Conservation (phyloP, 2,113 vertebrate species). For the Epinephelus cyanopodus region DNA sequence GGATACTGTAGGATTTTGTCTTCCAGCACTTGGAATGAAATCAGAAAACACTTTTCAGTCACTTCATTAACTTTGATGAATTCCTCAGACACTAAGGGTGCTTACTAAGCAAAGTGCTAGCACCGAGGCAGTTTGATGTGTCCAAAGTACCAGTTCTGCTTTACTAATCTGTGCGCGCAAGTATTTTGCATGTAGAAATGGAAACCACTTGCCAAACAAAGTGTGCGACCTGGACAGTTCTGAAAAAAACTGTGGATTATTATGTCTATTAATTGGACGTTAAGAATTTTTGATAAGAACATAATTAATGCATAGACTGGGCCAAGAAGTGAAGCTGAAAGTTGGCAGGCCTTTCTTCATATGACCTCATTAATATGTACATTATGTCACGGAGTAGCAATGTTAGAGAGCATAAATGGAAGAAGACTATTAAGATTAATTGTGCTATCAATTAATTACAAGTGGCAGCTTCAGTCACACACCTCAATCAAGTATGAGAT, state of each 20-base stretch:
- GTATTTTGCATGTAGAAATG: background rate
- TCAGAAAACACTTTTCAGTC: background rate
- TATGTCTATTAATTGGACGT: background rate
- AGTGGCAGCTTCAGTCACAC: background rate
- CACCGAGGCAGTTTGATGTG: background rate
- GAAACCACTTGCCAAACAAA: background rate
- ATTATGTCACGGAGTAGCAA: background rate
- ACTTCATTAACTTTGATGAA: constrained; percentile 23
- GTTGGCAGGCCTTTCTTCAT: background rate
- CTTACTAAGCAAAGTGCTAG: constrained; percentile 4
- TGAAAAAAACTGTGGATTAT: constrained; percentile 4
- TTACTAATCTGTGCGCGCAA: background rate
- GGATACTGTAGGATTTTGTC: background rate
- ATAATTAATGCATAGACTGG: background rate
- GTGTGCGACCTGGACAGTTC: background rate
- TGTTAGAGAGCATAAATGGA: background rate
- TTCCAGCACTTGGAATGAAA: constrained; percentile 12
- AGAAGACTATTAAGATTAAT: background rate
- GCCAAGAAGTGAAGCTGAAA: background rate
- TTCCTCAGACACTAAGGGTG: background rate
- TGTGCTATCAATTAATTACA: no score
- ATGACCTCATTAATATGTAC: background rate
- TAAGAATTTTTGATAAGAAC: background rate
- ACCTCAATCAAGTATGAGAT: background rate
- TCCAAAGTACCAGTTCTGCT: background rate